Percentiles rank a stretch among this genome's conserved stretches.
These are phyloP conservation scores for Austrolebias charrua DNA, from an alignment of 2,797 vertebrate species.

Conservation along the genomic window DNA sequence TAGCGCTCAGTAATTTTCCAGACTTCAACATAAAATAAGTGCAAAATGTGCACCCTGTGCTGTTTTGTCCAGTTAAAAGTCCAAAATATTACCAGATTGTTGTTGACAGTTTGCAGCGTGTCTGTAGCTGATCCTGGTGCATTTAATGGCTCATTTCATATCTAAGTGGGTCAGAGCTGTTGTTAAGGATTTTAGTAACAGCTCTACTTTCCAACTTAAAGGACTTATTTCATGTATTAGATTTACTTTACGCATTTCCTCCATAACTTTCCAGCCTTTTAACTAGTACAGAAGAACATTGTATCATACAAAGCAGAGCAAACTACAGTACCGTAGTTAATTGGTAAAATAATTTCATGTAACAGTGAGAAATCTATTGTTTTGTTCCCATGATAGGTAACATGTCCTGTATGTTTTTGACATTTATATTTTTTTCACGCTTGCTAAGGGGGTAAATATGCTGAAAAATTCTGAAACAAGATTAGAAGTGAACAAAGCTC, in stretches of 20 bases:
- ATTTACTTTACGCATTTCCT: not conserved
- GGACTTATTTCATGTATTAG: not conserved
- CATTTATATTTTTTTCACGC: not conserved
- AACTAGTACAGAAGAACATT: constrained; percentile 1
- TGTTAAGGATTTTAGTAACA: not conserved
- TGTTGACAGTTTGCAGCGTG: not conserved
- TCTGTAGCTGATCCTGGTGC: not conserved
- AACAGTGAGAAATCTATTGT: not conserved
- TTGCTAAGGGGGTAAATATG: constrained; percentile 3
- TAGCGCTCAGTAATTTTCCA: not conserved
- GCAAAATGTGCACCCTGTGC: not conserved
- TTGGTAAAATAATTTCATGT: not conserved
- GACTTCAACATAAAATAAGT: not conserved
- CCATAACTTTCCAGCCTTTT: not conserved
- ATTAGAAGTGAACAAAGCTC: constrained; percentile 9
- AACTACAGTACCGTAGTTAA: no score
- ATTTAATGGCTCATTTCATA: not conserved
- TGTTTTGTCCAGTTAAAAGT: constrained; percentile 4
- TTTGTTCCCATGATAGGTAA: not conserved
- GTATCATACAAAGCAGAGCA: not conserved
- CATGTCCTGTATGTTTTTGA: not conserved
- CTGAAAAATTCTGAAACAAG: not conserved
- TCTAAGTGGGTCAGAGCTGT: not conserved
- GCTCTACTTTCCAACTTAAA: not conserved
- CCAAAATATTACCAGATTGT: not conserved